Base-by-base conservation (phyloP, 2,888 invertebrate genomes). In the Lysandra bellargus region DNA sequence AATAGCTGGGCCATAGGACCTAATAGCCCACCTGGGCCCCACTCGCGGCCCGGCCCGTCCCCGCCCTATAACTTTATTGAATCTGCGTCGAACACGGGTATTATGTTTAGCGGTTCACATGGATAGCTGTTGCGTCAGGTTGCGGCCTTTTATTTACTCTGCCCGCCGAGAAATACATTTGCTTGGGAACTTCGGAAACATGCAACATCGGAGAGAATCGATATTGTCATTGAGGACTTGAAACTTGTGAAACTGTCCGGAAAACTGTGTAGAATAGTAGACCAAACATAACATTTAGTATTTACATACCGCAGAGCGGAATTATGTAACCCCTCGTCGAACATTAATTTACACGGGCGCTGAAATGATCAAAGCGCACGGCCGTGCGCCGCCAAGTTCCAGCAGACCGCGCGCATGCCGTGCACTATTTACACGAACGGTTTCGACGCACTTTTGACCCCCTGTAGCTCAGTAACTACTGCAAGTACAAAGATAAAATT, bases 21-120 rank as follows among this genome's bases (percentile, higher is more conserved):
- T 94, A 94, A 94, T 93, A 92, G 90, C 90, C 92, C 92, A 90
- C 92, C 91, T 90, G 88, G 88, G 89, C 88, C 89, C 86, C 89
- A 89, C 88, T 86, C 89, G 89, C 89, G 89, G 88, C 90, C 91
- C 91, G 90, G 91, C 91, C 92, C 92, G 61, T 60, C 69, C 37
- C 91, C 90, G 90, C 90, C 91, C 85, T 82, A 84, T 83, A 89
- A 92, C 92, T 92, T 93, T 86, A 90, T 87, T 88, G 87, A 74
- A 49, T 88, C 69, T 69, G 33, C 69, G 69, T 37, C 69, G 69
- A 69, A 69, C 33, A 69, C 69, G 1, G 69, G 69, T 33, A 69
- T 37, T 69, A 69, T 33, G 69, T 69, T 69, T 86, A 87, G 87
- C 88, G 87, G 85, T 83, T 84, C 84, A 83, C 85, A 85, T 80